Conservation (phyloP, 2,797 vertebrate species). For the Gallinago solitaria region DNA sequence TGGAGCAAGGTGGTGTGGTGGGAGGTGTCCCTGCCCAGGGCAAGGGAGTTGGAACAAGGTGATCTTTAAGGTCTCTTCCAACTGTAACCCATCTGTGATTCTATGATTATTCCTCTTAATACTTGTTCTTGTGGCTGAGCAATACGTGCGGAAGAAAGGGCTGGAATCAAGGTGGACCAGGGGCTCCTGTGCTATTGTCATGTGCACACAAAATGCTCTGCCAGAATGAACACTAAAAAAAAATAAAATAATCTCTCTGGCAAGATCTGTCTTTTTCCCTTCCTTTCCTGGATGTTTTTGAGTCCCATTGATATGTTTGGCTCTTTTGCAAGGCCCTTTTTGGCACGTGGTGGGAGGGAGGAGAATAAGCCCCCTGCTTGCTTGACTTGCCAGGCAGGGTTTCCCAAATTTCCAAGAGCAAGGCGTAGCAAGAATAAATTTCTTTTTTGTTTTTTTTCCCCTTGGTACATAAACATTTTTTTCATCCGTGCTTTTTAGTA, state of each 20-base stretch:
- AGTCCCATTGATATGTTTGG: conserved; percentile 7
- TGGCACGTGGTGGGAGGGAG: not conserved
- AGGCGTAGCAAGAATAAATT: not conserved
- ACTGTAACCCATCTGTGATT: no score
- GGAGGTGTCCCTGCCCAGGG: no score
- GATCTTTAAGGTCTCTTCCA: no score
- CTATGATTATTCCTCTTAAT: no score
- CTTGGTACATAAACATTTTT: not conserved
- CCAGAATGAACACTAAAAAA: not conserved
- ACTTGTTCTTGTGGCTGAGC: not conserved
- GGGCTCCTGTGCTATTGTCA: not conserved
- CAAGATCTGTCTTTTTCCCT: not conserved
- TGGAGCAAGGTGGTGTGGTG: no score
- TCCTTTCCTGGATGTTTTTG: conserved; percentile 37
- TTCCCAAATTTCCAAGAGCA: conserved; percentile 49
- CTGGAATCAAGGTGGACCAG: not conserved
- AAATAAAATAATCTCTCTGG: not conserved
- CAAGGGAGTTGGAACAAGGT: no score
- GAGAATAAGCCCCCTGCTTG: conserved; percentile 14
- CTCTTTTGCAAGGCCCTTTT: not conserved
- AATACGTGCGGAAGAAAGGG: not conserved
- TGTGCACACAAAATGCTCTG: not conserved
- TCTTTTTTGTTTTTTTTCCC: no score
- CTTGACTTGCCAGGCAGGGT: conserved; percentile 47
- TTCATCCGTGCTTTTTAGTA: conserved; percentile 7